Percentiles rank a stretch among this genome's conserved stretches.
Conservation (phyloP, 2,797 vertebrate species). For the Rhadinocentrus ornatus region DNA sequence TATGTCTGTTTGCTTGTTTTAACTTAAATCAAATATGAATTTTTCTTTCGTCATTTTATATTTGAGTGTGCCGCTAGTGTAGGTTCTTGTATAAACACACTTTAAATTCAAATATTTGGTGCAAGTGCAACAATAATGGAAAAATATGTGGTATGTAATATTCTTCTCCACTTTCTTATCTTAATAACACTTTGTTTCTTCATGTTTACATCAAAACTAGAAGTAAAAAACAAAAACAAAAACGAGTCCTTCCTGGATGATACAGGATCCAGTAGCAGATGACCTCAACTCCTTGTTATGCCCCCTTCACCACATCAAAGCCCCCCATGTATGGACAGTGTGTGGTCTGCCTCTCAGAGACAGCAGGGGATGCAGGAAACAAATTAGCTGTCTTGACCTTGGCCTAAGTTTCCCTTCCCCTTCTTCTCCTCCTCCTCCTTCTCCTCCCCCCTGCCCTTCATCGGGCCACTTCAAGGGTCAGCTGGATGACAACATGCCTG, state of each 20-base stretch:
- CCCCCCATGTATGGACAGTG: slow-evolving; percentile 77
- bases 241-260: slow-evolving; percentile 31
- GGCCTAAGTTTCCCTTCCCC: slow-evolving; percentile 81
- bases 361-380: slow-evolving; percentile 81
- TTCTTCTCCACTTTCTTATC: not conserved
- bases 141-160: not conserved
- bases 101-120: not conserved
- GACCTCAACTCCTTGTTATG: slow-evolving; percentile 71
- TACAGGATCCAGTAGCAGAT: slow-evolving; percentile 61
- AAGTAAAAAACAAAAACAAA: not conserved
- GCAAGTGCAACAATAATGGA: not conserved
- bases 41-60: not conserved
- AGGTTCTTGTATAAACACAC: not conserved
- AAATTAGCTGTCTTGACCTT: slow-evolving; percentile 89
- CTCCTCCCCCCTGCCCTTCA: slow-evolving; percentile 63
- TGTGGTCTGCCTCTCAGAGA: slow-evolving; percentile 82
- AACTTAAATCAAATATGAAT: not conserved
- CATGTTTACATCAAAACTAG: not conserved
- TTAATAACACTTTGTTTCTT: not conserved
- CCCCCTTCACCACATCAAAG: slow-evolving; percentile 77
- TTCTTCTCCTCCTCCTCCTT: slow-evolving; percentile 60
- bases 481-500: slow-evolving; percentile 75
- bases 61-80: not conserved
- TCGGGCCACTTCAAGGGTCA: slow-evolving; percentile 83
- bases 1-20: no score